These are phyloP conservation scores for Dysmachus trigonus DNA, from an alignment of 2,888 invertebrate species.

Conservation along the genomic window DNA sequence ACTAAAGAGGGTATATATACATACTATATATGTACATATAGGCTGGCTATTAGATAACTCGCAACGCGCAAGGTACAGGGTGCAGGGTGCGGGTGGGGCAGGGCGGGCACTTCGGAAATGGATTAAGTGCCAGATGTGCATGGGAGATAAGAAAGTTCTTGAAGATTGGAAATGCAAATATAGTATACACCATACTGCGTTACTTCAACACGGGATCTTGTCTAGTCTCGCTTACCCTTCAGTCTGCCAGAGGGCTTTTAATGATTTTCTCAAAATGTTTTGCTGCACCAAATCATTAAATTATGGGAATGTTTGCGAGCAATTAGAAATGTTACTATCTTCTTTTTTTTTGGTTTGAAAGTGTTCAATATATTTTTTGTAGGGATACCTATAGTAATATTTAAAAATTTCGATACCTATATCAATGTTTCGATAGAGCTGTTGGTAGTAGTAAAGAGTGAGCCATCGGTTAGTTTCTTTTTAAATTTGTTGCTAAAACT, in stretches of 20 bases:
- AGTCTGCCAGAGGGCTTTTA: background rate
- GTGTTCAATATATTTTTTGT: background rate
- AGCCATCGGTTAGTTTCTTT: too few relatives aligned
- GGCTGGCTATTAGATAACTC: background rate
- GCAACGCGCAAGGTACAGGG: background rate
- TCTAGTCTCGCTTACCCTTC: background rate
- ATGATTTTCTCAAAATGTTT: background rate
- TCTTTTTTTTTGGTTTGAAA: background rate
- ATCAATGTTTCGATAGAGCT: too few relatives aligned
- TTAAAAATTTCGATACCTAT: too few relatives aligned
- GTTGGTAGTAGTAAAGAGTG: too few relatives aligned
- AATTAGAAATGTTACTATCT: background rate
- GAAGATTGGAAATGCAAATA: conserved; percentile 21
- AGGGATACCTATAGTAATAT: background rate
- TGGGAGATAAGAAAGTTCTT: conserved; percentile 7
- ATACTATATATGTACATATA: too few relatives aligned
- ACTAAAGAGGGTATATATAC: background rate
- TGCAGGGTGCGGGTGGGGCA: background rate
- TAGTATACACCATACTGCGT: too few relatives aligned
- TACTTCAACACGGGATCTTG: background rate
- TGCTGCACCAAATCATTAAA: background rate
- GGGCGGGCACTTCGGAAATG: background rate
- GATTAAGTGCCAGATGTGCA: conserved; percentile 33
- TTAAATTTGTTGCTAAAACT: too few relatives aligned
- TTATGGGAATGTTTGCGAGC: background rate